Conservation (phyloP, 1,140 invertebrate genomes). For the Metopolophium dirhodum region DNA sequence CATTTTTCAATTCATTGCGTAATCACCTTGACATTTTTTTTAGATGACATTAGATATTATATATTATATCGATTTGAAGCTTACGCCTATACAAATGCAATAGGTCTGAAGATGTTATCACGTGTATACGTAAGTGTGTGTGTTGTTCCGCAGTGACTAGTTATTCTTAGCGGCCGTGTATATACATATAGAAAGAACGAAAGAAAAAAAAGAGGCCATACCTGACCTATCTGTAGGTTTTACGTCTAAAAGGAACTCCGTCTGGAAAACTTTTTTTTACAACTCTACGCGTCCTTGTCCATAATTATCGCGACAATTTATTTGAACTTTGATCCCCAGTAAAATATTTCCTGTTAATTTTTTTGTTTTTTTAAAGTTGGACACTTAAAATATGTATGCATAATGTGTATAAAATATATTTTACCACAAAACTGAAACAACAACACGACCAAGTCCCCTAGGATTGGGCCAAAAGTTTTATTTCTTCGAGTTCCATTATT, state of each 20-base stretch:
- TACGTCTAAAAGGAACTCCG: background rate
- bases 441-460: background rate
- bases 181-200: background rate
- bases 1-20: slow-evolving; percentile 33
- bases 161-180: background rate
- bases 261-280: slow-evolving; percentile 41
- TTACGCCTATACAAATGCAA: background rate
- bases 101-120: slow-evolving; percentile 28
- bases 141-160: background rate
- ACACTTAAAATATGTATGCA: background rate
- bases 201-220: background rate
- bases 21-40: slow-evolving; percentile 46
- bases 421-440: background rate
- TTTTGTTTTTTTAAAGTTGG: background rate
- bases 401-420: background rate
- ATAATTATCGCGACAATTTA: background rate
- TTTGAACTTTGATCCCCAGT: background rate
- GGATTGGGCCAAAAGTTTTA: background rate
- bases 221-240: background rate
- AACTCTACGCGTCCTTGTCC: background rate
- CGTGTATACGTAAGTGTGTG: background rate
- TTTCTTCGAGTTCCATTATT: slow-evolving; percentile 6
- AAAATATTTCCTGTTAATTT: slow-evolving; percentile 2
- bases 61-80: slow-evolving; percentile 18
- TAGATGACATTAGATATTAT: slow-evolving; percentile 34